Evolutionary conservation across 2,113 vertebrate species (phyloP), one percentile per base, ranked within the genome.

Genomic region (Vulpes lagopus): DNA sequence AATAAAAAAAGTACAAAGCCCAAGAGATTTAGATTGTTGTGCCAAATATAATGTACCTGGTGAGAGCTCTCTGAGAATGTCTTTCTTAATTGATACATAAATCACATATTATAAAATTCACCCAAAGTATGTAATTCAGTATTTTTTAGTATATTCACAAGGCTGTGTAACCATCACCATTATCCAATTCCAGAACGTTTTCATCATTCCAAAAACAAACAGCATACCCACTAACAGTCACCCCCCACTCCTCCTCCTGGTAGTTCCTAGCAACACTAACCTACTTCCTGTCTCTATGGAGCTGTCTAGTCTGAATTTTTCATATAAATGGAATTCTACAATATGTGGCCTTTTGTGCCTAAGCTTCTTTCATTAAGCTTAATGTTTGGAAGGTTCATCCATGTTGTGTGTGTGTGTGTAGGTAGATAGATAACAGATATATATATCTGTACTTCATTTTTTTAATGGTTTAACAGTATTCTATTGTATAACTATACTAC

Each of bases 1-100:
- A 65, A 84, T 59, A 3, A 69, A 92, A 95, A 94, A 74, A n/a
- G 35, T 59, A 32, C 92, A 89, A 89, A 89, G 69, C 25, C 80
- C 55, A 89, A 73, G 71, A 92, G 69, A 92, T 73, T 65, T 15
- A 8, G n/a, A 71, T 73, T 49, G 84, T 57, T n/a, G 35, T 92
- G 89, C 49, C 64, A 73, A 74, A 49, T 53, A 81, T 11, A 62
- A 96, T 59, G 65, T 6, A 67, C 9, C 59, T 64, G 57, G 53
- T 92, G 16, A 91, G 65, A 79, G 30, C 57, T 60, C 80, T 69
- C 43, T 88, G 55, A 84, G 35, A 73, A 73, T 2, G 64, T 23
- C 11, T 80, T 64, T 79, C 57, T 49, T 78, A 49, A 95, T 1
- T 43, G 43, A 92, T 15, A 80, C 17, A 27, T 65, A 51, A 82